These are phyloP conservation scores for Chymomyza caudatula DNA, from an alignment of 2,888 invertebrate species.

Conservation along the genomic window DNA sequence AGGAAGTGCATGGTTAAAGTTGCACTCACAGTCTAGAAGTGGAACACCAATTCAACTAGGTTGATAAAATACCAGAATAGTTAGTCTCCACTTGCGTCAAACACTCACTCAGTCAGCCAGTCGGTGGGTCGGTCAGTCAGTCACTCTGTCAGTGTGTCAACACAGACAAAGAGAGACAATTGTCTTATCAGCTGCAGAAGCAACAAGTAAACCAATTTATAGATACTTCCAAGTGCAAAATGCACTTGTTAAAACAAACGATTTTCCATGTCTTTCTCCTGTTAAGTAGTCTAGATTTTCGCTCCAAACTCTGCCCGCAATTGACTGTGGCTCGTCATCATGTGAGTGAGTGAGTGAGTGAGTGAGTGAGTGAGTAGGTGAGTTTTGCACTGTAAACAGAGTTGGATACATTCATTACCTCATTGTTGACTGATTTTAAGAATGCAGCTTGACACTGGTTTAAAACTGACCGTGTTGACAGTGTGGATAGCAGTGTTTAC, in stretches of 20 bases:
- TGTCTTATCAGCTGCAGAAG: conserved; percentile 44
- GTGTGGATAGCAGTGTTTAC: conserved; percentile 24
- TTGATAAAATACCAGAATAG: conserved; percentile 28
- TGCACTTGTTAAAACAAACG: conserved; percentile 59
- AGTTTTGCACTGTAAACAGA: conserved; percentile 23
- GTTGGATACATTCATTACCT: conserved; percentile 48
- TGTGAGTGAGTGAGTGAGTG: conserved; percentile 14
- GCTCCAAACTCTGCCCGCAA: background rate
- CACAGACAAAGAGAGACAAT: conserved; percentile 45
- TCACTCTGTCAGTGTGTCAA: conserved; percentile 3
- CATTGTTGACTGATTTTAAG: conserved; percentile 57
- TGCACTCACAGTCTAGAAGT: background rate
- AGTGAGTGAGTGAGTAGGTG: conserved; percentile 15
- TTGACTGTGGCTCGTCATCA: background rate
- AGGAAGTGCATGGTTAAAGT: conserved; percentile 44
- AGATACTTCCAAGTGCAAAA: conserved; percentile 51
- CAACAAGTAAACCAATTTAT: conserved; percentile 30
- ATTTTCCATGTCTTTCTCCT: conserved; percentile 52
- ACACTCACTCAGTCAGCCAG: conserved; percentile 14
- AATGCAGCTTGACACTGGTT: background rate
- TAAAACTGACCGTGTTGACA: conserved; percentile 10
- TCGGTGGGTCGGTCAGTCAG: conserved; percentile 35
- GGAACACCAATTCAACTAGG: conserved; percentile 6
- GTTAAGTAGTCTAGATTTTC: background rate
- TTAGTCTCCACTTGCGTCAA: conserved; percentile 7